These are phyloP conservation scores for Bagarius yarrelli DNA, from an alignment of 2,113 vertebrate genomes.

Conservation along the genomic window DNA sequence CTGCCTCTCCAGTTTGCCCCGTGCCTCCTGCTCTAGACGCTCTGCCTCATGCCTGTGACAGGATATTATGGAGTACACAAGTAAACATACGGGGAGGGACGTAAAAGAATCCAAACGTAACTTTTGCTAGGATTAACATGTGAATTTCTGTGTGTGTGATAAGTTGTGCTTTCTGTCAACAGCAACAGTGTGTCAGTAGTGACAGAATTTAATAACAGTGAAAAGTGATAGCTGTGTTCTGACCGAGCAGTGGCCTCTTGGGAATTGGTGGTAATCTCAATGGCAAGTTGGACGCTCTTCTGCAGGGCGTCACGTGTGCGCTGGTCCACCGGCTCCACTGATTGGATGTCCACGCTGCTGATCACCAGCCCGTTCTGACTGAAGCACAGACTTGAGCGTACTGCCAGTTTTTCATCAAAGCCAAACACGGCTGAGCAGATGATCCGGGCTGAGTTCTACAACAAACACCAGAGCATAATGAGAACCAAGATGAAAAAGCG, in stretches of 20 bases:
- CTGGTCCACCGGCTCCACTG: constrained; percentile 89
- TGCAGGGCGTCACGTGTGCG: constrained; percentile 83
- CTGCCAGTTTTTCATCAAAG: constrained; percentile 73
- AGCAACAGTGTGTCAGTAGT: not conserved
- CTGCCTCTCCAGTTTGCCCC: constrained; percentile 84
- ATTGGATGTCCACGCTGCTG: constrained; percentile 89
- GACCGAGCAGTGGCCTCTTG: constrained; percentile 85
- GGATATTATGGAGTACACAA: not conserved
- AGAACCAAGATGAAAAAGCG: not conserved
- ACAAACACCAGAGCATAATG: not conserved
- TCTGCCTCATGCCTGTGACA: constrained; percentile 81
- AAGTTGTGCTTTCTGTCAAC: not conserved
- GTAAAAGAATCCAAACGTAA: not conserved
- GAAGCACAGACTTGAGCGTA: constrained; percentile 72
- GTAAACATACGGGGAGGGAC: not conserved
- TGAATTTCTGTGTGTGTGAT: not conserved
- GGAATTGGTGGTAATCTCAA: constrained; percentile 93
- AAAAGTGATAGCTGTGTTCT: constrained; percentile 26
- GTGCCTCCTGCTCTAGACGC: constrained; percentile 85
- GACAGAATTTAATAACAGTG: not conserved
- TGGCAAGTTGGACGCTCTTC: constrained; percentile 89
- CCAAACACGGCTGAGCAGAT: constrained; percentile 87
- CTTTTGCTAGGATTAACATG: not conserved
- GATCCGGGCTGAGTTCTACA: constrained; percentile 84
- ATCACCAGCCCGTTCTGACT: constrained; percentile 81